Conservation (phyloP, 2,113 vertebrate species). For the Camelus bactrianus region DNA sequence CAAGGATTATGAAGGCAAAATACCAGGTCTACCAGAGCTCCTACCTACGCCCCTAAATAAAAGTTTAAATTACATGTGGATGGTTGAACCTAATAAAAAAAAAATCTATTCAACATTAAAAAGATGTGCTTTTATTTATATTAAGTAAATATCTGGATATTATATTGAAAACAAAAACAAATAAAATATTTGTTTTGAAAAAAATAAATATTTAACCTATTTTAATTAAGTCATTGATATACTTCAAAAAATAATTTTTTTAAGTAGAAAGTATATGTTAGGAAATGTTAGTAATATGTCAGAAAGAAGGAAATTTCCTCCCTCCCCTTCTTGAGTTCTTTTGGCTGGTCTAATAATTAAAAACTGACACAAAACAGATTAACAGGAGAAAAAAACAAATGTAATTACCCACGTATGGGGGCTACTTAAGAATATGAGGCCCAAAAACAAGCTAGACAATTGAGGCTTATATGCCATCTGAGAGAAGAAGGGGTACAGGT, state of each 20-base stretch:
- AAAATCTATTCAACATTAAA: constrained; percentile 26
- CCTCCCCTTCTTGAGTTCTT: background rate
- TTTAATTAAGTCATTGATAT: constrained; percentile 15
- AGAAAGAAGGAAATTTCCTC: background rate
- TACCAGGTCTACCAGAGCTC: background rate
- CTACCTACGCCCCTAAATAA: background rate
- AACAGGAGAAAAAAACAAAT: background rate
- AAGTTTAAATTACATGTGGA: constrained; percentile 8
- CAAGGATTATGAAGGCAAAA: background rate
- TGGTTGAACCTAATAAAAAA: background rate
- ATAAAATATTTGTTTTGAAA: background rate
- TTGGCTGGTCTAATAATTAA: background rate
- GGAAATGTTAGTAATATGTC: background rate
- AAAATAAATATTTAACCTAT: background rate
- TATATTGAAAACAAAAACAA: constrained; percentile 47
- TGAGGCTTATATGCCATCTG: background rate
- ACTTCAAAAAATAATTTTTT: background rate
- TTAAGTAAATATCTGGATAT: background rate
- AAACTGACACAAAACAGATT: background rate
- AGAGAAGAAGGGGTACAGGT: background rate
- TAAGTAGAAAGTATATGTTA: background rate
- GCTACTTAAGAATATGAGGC: background rate
- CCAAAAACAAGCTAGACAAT: background rate
- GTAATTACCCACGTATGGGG: background rate
- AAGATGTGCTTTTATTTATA: background rate